A percentile compares a stretch with the other conserved stretches of the same genome.
phyloP scores from a whole-genome alignment of 2,888 invertebrate species.

The Prostheceraeus crozeri region DNA sequence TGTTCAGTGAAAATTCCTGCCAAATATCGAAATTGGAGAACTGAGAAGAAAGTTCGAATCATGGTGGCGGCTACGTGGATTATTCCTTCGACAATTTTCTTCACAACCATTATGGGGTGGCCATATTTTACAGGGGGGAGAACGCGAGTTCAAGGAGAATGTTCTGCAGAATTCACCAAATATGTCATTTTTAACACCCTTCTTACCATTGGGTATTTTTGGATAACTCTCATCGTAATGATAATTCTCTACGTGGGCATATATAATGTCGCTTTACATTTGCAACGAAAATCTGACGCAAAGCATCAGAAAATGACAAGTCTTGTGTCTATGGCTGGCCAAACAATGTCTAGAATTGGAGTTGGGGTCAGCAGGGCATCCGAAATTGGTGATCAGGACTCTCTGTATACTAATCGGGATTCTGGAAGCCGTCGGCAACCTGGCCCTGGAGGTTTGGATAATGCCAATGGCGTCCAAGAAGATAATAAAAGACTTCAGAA shows the following conservation, averaged over 20 bases:
- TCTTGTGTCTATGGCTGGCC: slow-evolving; percentile 45
- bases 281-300: slow-evolving; percentile 92
- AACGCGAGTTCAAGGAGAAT: slow-evolving; percentile 77
- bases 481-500: no score
- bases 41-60: slow-evolving; percentile 81
- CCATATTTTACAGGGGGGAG: slow-evolving; percentile 73
- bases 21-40: slow-evolving; percentile 89
- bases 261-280: slow-evolving; percentile 89
- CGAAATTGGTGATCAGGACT: slow-evolving; percentile 28
- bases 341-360: slow-evolving; percentile 45
- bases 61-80: slow-evolving; percentile 96
- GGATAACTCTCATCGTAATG: slow-evolving; percentile 89
- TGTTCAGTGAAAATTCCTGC: slow-evolving; percentile 98
- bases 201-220: slow-evolving; percentile 89
- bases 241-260: slow-evolving; percentile 92
- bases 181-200: slow-evolving; percentile 94
- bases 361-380: slow-evolving; percentile 38
- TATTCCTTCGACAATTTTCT: slow-evolving; percentile 86
- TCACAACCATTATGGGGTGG: slow-evolving; percentile 97
- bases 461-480: neutral
- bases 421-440: neutral
- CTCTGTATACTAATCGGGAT: slow-evolving; percentile 41
- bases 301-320: slow-evolving; percentile 71
- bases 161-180: slow-evolving; percentile 91
- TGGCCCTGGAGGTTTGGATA: neutral